Percentiles rank a stretch among this genome's conserved stretches.
These are phyloP conservation scores for Notamacropus eugenii DNA, from an alignment of 2,797 vertebrate genomes.

Conservation along the genomic window DNA sequence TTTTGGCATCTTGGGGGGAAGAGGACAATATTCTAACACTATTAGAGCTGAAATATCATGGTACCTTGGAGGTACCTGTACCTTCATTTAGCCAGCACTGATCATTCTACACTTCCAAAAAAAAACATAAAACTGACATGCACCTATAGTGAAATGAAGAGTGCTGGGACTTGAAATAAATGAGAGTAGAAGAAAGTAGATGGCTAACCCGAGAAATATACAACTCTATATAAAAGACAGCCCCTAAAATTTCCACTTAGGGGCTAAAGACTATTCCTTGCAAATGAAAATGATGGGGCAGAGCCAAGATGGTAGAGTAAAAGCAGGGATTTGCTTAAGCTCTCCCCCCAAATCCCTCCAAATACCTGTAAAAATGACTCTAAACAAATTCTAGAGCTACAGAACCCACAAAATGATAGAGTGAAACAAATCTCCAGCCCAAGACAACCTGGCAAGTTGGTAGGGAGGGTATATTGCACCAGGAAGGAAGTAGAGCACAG, in stretches of 20 bases:
- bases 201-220: neutral
- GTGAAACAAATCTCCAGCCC: too few species aligned
- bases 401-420: too few species aligned
- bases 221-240: neutral
- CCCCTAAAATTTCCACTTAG: neutral
- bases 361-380: too few species aligned
- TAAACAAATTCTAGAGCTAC: too few species aligned
- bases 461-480: too few species aligned
- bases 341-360: too few species aligned
- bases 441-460: too few species aligned
- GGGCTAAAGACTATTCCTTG: neutral
- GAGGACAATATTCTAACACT: neutral
- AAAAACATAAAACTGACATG: neutral
- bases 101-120: neutral
- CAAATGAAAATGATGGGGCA: neutral
- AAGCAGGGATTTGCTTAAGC: too few species aligned
- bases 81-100: neutral
- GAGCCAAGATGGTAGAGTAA: too few species aligned
- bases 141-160: neutral
- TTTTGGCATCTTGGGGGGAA: neutral
- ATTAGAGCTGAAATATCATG: neutral
- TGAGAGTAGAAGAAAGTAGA: neutral
- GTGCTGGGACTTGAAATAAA: neutral
- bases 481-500: too few species aligned
- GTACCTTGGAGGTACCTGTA: neutral